These are phyloP conservation scores for Galaxea fascicularis DNA, from an alignment of 92 coral and sea anemone species.

Conservation along the genomic window DNA sequence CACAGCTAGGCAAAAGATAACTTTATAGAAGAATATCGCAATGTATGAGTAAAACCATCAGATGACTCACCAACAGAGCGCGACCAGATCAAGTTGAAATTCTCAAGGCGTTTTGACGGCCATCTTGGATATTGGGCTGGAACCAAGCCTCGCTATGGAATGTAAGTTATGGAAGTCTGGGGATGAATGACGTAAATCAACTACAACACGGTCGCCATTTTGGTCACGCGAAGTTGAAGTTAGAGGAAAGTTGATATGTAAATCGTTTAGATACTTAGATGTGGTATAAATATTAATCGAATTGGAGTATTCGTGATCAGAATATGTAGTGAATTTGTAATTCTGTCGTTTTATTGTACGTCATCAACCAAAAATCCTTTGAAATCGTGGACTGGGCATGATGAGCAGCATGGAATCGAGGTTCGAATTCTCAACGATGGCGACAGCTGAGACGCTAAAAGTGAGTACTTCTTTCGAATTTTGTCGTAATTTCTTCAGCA, in stretches of 20 bases:
- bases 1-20: too few relatives aligned
- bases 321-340: slow-evolving; percentile 5
- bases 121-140: slow-evolving; percentile 31
- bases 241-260: not conserved
- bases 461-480: slow-evolving; percentile 92
- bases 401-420: slow-evolving; percentile 75
- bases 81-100: not conserved
- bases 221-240: slow-evolving; percentile 32
- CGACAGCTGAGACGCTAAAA: slow-evolving; percentile 99
- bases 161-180: slow-evolving; percentile 17
- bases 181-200: slow-evolving; percentile 22
- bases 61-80: slow-evolving; percentile 10
- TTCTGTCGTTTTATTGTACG: slow-evolving; percentile 25
- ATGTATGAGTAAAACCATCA: not conserved
- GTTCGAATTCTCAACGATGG: slow-evolving; percentile 96
- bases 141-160: slow-evolving; percentile 48
- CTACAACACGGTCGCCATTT: not conserved
- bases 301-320: not conserved
- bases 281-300: not conserved
- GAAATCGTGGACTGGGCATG: slow-evolving; percentile 57
- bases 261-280: not conserved
- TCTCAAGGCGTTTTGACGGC: slow-evolving; percentile 3
- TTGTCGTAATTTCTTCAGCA: slow-evolving; percentile 71
- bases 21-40: not conserved
- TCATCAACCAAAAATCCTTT: slow-evolving; percentile 37